Conservation (phyloP, 1,140 invertebrate genomes). For the Leptonema lineaticorne region DNA sequence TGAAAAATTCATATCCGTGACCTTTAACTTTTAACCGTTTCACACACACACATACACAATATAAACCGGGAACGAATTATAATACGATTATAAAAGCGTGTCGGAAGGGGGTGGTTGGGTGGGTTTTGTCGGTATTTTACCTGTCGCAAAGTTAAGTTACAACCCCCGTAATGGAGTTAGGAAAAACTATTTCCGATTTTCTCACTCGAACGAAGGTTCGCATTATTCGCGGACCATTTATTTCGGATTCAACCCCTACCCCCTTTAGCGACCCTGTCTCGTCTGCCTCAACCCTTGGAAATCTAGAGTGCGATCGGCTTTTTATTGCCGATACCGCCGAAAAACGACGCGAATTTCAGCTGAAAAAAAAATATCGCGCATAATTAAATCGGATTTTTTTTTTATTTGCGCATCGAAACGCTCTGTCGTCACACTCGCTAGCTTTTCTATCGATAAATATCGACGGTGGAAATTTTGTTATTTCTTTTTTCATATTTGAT, state of each 20-base stretch:
- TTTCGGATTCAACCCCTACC: slow-evolving; percentile 1
- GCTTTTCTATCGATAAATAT: too few relatives aligned
- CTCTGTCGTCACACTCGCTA: background rate
- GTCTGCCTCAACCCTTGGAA: background rate
- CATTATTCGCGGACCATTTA: slow-evolving; percentile 17
- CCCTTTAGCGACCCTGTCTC: background rate
- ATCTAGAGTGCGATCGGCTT: background rate
- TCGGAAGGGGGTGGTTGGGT: too few relatives aligned
- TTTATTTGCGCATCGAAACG: background rate
- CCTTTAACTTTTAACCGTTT: too few relatives aligned
- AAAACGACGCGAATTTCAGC: background rate
- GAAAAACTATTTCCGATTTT: slow-evolving; percentile 24
- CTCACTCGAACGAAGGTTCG: slow-evolving; percentile 12
- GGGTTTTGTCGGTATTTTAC: background rate
- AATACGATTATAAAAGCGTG: too few relatives aligned
- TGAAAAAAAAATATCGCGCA: background rate
- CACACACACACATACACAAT: too few relatives aligned
- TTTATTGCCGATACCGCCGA: background rate
- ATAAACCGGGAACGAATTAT: too few relatives aligned
- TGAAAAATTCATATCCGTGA: too few relatives aligned
- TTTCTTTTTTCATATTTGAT: too few relatives aligned
- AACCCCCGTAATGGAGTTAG: slow-evolving; percentile 5
- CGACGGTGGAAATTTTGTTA: too few relatives aligned
- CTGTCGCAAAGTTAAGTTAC: slow-evolving; percentile 7
- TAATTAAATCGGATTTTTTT: too few relatives aligned